Conservation (phyloP, 2,888 invertebrate genomes). For the Drosophila formosana region DNA sequence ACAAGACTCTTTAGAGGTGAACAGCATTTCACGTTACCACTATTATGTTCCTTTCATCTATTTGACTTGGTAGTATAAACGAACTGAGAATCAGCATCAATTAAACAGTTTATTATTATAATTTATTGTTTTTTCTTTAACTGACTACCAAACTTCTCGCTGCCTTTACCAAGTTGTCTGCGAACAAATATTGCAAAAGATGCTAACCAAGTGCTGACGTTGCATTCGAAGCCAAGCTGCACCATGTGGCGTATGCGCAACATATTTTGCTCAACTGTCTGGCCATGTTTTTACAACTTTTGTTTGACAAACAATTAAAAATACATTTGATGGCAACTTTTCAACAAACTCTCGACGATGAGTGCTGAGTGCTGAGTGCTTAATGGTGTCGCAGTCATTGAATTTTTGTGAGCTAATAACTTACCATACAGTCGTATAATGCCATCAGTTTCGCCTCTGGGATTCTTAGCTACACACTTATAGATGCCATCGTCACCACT, state of each 20-base stretch:
- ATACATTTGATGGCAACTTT: slow-evolving; percentile 53
- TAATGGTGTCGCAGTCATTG: slow-evolving; percentile 27
- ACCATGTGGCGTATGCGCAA: slow-evolving; percentile 44
- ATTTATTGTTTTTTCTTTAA: slow-evolving; percentile 6
- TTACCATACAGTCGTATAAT: slow-evolving; percentile 95
- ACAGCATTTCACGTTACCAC: background rate
- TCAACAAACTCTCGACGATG: slow-evolving; percentile 26
- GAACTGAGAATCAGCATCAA: background rate
- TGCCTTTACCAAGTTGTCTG: slow-evolving; percentile 4
- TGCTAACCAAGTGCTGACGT: slow-evolving; percentile 31
- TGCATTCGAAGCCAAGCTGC: slow-evolving; percentile 12
- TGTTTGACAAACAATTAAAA: slow-evolving; percentile 56
- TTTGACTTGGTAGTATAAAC: background rate
- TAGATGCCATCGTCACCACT: slow-evolving; percentile 94
- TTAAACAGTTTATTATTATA: slow-evolving; percentile 6
- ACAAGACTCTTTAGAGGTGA: slow-evolving; percentile 22
- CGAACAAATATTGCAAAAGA: slow-evolving; percentile 14
- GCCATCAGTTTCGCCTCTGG: slow-evolving; percentile 95
- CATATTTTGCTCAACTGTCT: slow-evolving; percentile 23
- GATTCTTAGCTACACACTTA: slow-evolving; percentile 94
- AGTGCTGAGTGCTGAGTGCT: slow-evolving; percentile 27
- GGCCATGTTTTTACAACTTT: slow-evolving; percentile 27
- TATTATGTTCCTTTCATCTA: background rate
- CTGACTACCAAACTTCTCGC: slow-evolving; percentile 2
- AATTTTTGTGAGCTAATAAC: slow-evolving; percentile 74